A percentile compares a stretch with the other conserved stretches of the same genome.
These are phyloP conservation scores for Noturus placidus DNA, from an alignment of 2,113 vertebrate species.

Conservation along the genomic window DNA sequence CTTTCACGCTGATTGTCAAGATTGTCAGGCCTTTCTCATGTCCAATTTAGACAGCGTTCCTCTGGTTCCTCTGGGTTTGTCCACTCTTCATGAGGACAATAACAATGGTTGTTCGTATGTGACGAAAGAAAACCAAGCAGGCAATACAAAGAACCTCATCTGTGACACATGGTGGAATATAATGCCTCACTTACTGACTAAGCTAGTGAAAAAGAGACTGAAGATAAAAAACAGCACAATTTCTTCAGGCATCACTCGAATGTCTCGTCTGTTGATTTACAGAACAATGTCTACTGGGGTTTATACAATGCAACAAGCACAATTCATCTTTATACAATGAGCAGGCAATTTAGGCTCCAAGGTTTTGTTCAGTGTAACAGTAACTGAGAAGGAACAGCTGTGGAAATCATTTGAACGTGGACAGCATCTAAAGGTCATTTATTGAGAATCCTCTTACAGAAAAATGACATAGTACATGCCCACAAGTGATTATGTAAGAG, in stretches of 20 bases:
- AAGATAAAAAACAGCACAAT: constrained; percentile 3
- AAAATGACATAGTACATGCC: not conserved
- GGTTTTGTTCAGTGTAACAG: constrained; percentile 1
- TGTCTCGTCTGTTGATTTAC: not conserved
- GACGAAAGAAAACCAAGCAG: not conserved
- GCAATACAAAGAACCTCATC: not conserved
- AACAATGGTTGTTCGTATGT: not conserved
- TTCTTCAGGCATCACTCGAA: not conserved
- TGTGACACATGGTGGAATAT: not conserved
- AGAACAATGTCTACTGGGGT: constrained; percentile 1
- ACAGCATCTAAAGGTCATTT: not conserved
- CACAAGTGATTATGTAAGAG: not conserved
- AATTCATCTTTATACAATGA: constrained; percentile 7
- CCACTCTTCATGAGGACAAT: not conserved
- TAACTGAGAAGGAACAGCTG: not conserved
- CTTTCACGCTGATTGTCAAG: constrained; percentile 13
- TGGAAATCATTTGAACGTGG: not conserved
- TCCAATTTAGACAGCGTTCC: not conserved
- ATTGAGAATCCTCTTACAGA: not conserved
- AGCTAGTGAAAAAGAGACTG: not conserved
- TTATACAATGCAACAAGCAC: not conserved
- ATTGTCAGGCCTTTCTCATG: constrained; percentile 12
- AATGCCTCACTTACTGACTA: not conserved
- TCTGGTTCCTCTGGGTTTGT: not conserved
- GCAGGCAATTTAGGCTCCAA: not conserved